Base-by-base conservation (phyloP, 2,888 invertebrate genomes). In the Diplolepis rosae region DNA sequence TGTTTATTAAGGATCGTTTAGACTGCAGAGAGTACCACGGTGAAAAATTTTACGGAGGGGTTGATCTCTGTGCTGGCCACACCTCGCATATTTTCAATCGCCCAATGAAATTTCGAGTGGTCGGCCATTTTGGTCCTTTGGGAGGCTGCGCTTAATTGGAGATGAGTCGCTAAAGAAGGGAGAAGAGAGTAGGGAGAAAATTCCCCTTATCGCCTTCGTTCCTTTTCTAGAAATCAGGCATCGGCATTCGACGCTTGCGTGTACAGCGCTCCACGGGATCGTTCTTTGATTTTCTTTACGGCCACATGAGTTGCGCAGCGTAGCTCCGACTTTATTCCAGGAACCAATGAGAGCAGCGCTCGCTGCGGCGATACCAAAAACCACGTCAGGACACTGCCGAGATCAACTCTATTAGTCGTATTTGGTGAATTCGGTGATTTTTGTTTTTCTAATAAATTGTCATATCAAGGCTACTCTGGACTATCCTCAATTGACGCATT, bases 121-220 rank as follows among this genome's bases (percentile, higher is more conserved):
- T 54, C 54, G 30, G 54, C 54, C 54, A 54, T 54, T 54, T 54
- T 54, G 54, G 54, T 54, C 54, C 54, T 32, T 32, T 30, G 30
- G 32, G 54, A 54, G 54, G 54, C 54, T 54, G 54, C 18, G 54
- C 54, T 54, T 18, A 1, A 15, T 15, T 28, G 28, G 54, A 32
- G 18, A 54, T 5, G 18, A 30, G 11, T 11, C 15, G 32, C 4
- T 15, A 42, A 42, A 32, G 32, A 32, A 4, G 32, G 54, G 32
- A 15, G 54, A 54, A 32, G 18, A 54, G 32, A 54, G 18, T 18
- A 30, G 54, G 7, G 32, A 18, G 54, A 32, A 30, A 32, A 11
- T 11, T 32, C 54, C 30, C n/a, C 27, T n/a, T 28, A 24, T 27
- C 52, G 28, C 54, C 32, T 54, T 32, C 54, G 54, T 54, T 54